Evolutionary conservation across 2,888 invertebrate genomes (phyloP).

Genomic region (Prenolepis imparis): DNA sequence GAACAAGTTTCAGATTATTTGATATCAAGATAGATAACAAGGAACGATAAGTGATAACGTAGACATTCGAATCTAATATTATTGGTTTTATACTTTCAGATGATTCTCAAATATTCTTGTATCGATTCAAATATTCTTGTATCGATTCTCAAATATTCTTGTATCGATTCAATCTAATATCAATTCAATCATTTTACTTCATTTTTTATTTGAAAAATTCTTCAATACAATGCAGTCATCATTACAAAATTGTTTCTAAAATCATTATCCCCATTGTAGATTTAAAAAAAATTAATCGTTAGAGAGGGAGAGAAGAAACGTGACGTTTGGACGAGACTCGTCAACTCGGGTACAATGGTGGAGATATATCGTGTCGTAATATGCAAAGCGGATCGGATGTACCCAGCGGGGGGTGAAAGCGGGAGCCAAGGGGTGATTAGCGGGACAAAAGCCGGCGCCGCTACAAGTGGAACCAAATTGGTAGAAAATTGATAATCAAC

Average conservation of each 20-base stretch:
- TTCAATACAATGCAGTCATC: not conserved
- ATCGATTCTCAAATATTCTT: conserved; percentile 3
- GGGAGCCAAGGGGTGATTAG: conserved; percentile 85
- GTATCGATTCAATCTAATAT: too few relatives aligned
- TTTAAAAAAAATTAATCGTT: conserved; percentile 26
- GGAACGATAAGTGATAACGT: not conserved
- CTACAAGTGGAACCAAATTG: conserved; percentile 86
- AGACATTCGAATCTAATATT: not conserved
- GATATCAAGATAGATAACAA: not conserved
- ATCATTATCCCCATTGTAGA: conserved; percentile 46
- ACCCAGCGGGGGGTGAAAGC: conserved; percentile 78
- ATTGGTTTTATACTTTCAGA: not conserved
- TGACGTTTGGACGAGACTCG: conserved; percentile 63
- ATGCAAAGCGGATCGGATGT: conserved; percentile 83
- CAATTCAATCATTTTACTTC: not conserved
- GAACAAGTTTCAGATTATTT: not conserved
- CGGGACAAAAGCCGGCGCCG: conserved; percentile 84
- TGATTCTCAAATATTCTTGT: not conserved
- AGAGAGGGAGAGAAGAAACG: conserved; percentile 63
- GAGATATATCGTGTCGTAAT: conserved; percentile 81
- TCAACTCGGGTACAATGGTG: conserved; percentile 72
- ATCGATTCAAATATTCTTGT: too few relatives aligned
- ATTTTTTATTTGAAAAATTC: not conserved
- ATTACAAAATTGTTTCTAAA: conserved; percentile 18
- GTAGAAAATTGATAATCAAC: conserved; percentile 86